Conservation (phyloP, 2,113 vertebrate species). For the Ochotona princeps region DNA sequence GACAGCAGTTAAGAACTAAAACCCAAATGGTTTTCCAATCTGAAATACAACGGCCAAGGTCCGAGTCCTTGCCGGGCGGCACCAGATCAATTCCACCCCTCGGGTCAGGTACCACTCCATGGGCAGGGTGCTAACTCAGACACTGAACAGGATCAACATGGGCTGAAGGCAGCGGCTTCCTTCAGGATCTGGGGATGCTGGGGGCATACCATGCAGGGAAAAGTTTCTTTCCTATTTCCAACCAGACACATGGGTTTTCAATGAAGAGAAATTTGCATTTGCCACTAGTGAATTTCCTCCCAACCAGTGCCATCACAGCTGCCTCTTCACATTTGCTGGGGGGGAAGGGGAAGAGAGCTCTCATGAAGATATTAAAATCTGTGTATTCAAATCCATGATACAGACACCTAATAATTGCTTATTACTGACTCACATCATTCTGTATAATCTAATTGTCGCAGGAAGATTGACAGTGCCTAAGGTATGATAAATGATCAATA, state of each 20-base stretch:
- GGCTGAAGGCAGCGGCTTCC: background rate
- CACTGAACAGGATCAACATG: background rate
- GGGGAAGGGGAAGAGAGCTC: background rate
- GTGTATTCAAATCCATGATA: background rate
- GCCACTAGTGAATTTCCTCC: background rate
- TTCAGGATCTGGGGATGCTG: background rate
- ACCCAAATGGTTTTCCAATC: background rate
- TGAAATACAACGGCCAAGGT: too few species aligned
- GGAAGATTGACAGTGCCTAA: background rate
- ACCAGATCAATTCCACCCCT: too few species aligned
- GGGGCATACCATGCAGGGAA: background rate
- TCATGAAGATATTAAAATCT: background rate
- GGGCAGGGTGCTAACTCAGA: background rate
- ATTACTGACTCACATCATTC: background rate
- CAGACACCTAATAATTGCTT: background rate
- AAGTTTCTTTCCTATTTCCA: background rate
- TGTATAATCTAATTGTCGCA: background rate
- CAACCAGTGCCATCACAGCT: too few species aligned
- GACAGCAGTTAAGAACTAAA: slow-evolving; percentile 63
- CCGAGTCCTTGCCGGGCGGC: too few species aligned
- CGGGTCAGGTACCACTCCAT: too few species aligned
- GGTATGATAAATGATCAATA: background rate
- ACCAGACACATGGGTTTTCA: background rate
- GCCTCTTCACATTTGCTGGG: too few species aligned
- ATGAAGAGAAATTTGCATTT: background rate